Percentiles rank a stretch among this genome's conserved stretches.
Evolutionary conservation across 2,113 vertebrate species (phyloP).

Genomic region (Ctenomys sociabilis): DNA sequence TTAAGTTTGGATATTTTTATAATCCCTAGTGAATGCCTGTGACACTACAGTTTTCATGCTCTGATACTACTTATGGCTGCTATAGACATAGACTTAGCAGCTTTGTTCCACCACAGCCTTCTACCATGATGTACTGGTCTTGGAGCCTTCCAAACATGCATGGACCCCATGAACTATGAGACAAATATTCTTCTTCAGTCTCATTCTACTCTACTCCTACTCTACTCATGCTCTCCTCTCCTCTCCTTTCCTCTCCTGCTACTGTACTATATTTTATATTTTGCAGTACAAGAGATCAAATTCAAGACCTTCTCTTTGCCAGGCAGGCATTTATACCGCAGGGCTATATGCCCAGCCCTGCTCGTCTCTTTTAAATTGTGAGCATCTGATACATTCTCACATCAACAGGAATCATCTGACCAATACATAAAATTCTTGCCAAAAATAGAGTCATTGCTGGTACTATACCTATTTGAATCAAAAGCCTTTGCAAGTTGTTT

Average conservation of each 20-base stretch:
- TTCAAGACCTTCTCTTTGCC: no score
- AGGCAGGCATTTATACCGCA: no score
- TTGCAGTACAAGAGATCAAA: no score
- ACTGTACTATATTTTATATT: no score
- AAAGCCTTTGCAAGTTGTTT: not conserved
- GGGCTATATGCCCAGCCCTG: no score
- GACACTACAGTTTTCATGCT: not conserved
- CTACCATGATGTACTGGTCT: not conserved
- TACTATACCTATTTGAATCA: not conserved
- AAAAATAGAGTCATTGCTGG: not conserved
- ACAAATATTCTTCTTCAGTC: not conserved
- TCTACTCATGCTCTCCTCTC: no score
- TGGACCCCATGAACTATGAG: not conserved
- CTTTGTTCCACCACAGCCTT: not conserved
- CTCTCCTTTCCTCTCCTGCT: no score
- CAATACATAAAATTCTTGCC: not conserved
- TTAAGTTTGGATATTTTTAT: not conserved
- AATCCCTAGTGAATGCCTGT: not conserved
- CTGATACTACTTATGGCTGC: not conserved
- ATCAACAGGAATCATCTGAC: not conserved
- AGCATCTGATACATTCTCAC: not conserved
- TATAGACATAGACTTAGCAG: not conserved
- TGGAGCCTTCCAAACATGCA: not conserved
- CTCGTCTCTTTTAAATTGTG: not conserved
- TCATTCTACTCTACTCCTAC: no score